Base-by-base conservation (phyloP, 2,113 vertebrate genomes). In the Sorex araneus region DNA sequence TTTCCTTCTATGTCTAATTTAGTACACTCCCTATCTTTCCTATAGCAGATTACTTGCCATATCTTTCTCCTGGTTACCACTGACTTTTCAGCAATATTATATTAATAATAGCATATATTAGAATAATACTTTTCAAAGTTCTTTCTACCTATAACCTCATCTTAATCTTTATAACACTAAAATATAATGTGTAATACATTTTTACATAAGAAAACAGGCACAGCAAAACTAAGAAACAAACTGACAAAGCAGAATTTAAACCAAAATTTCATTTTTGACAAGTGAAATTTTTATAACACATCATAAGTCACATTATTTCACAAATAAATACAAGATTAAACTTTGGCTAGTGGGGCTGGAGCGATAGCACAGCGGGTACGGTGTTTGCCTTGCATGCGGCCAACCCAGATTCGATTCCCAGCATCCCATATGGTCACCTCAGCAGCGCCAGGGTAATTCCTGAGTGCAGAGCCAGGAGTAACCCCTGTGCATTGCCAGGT, bases 71-170 rank as follows among this genome's bases (percentile, higher is more conserved):
- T 50, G 54, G 66, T 66, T 87, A 94, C 2, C 15, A 87, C 3
- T 21, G 86, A 43, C 78, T 32, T 73, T 78, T 86, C 47, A 84
- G 10, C 16, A 92, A 66, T 84, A 93, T 11, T 47, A 83, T 60
- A 60, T 30, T 40, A 79, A 81, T 87, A 78, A 85, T 15, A 87
- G 16, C 43, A 89, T 88, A 64, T 9, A 36, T 82, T 45, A 79
- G 30, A 91, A 47, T 85, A 89, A 90, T 40, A 83, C 16, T 88
- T 95, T 93, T 78, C 47, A 92, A 91, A 87, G 34, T 7, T 80
- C 32, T 89, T 89, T 91, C 4, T 90, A 92, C 32, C 16, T 91
- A 73, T 80, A 93, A 76, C 69, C 16, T 94, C 73, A 94, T 76
- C 27, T 73, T 81, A 83, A 78, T 82, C 34, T 54, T 86, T 18